Evolutionary conservation across 2,113 vertebrate species (phyloP), one percentile per base, ranked within the genome.

Genomic region (Zapus hudsonius): DNA sequence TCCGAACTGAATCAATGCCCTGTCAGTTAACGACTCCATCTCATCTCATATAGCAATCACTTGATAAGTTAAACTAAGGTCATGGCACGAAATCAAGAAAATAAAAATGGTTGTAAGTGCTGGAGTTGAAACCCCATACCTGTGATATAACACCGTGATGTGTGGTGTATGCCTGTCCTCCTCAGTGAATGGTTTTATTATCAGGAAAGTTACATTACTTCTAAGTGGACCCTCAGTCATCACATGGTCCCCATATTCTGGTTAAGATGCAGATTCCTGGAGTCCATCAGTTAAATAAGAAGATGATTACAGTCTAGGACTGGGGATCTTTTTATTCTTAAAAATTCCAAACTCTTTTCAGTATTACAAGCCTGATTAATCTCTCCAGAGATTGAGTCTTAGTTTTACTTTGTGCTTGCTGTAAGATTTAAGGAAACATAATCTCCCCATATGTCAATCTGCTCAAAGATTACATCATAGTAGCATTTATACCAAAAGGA

Each of bases 51-150:
- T 11, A 44, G 20, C 47, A 57, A 23, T 70, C 33, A 52, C 11
- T 75, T 92, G 57, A 63, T 29, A 95, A 4, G 52, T 72, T 61
- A 42, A 82, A 81, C 64, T 88, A 70, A 67, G 31, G 29, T 76
- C 72, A 95, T 72, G 29, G 16, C 81, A 91, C 86, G 55, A 92
- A 74, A 64, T 73, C 5, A 31, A 87, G 31, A 74, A 12, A 85
- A 40, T 44, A 57, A 59, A 89, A 90, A 70, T 4, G 40, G 16
- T 20, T 33, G 27, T 19, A 80, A 73, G 4, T 59, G 15, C 20
- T 80, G 44, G 5, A 74, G 22, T 42, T 44, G 84, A 84, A 47
- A 74, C 86, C 47, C 19, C n/a, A 55, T 47, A 4, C 25, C 52
- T 33, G 0, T 42, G 61, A 27, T 7, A 44, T 29, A 76, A 69